phyloP scores from a whole-genome alignment of 2,113 vertebrate genomes.

The Coturnix japonica region DNA sequence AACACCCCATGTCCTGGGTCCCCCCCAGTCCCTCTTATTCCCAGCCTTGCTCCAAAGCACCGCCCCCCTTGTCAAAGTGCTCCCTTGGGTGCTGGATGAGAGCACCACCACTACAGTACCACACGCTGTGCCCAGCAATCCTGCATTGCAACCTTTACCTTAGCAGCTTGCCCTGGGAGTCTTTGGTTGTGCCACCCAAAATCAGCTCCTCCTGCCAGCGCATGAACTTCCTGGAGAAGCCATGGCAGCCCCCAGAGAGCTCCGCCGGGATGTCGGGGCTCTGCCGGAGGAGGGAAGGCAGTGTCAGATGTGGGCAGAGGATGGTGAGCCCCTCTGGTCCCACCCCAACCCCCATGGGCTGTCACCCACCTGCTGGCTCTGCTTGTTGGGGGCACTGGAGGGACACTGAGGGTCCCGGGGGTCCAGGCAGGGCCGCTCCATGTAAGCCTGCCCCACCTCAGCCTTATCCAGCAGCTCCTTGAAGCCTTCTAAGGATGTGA shows the following conservation, averaged over 20 bases:
- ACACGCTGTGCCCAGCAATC: not conserved
- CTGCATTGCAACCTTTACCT: slow-evolving; percentile 75
- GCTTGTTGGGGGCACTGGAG: slow-evolving; percentile 90
- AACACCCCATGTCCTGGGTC: not conserved
- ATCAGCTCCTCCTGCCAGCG: slow-evolving; percentile 98
- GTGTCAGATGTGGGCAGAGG: not conserved
- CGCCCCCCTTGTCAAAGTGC: not conserved
- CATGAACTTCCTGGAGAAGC: slow-evolving; percentile 98
- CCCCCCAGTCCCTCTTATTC: not conserved
- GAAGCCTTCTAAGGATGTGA: slow-evolving; percentile 93
- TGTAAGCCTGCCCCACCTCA: slow-evolving; percentile 96
- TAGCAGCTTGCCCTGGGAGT: slow-evolving; percentile 85
- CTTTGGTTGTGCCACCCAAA: slow-evolving; percentile 88
- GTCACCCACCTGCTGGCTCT: slow-evolving; percentile 75
- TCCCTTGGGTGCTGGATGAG: not conserved
- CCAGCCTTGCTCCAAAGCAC: not conserved
- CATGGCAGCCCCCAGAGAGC: slow-evolving; percentile 92
- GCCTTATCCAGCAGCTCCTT: slow-evolving; percentile 97
- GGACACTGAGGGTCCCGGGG: slow-evolving; percentile 91
- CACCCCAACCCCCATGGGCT: fast-evolving
- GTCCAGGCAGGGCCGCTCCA: slow-evolving; percentile 93
- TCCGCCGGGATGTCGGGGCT: slow-evolving; percentile 84
- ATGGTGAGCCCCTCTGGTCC: no score
- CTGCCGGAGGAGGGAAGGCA: slow-evolving; percentile 60
- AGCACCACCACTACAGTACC: not conserved